These are phyloP conservation scores for Maniola hyperantus DNA, from an alignment of 2,888 invertebrate species.

Conservation along the genomic window DNA sequence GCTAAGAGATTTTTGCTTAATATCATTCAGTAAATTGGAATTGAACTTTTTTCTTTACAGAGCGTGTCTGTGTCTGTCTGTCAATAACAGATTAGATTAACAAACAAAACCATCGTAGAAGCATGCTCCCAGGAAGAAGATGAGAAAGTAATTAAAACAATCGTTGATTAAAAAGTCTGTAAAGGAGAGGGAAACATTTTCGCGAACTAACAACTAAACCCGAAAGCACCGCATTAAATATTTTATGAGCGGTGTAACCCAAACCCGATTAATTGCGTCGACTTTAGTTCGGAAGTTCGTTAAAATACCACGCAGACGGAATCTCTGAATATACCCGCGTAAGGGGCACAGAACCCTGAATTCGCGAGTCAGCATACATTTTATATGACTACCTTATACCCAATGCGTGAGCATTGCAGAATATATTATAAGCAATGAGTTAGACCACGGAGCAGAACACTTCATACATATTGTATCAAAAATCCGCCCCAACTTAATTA, in stretches of 20 bases:
- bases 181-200: not conserved
- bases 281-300: constrained; percentile 21
- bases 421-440: constrained; percentile 13
- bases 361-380: constrained; percentile 13
- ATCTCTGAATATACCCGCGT: constrained; percentile 10
- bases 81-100: not conserved
- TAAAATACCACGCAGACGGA: constrained; percentile 15
- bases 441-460: too few species aligned
- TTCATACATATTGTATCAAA: too few species aligned
- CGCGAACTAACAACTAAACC: constrained; percentile 3
- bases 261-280: constrained; percentile 17
- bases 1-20: too few species aligned
- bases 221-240: constrained; percentile 13
- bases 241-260: constrained; percentile 19
- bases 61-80: too few species aligned
- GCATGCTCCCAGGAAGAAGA: not conserved
- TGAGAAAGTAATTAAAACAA: not conserved
- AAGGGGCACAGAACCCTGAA: constrained; percentile 7
- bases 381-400: constrained; percentile 1
- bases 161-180: not conserved
- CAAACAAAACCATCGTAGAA: not conserved
- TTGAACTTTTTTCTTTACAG: too few species aligned
- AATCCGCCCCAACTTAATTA: too few species aligned
- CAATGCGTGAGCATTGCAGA: constrained; percentile 1
- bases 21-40: too few species aligned